Evolutionary conservation across 2,888 invertebrate genomes (phyloP), one percentile per base, ranked within the genome.

Genomic region (Idaea straminata): DNA sequence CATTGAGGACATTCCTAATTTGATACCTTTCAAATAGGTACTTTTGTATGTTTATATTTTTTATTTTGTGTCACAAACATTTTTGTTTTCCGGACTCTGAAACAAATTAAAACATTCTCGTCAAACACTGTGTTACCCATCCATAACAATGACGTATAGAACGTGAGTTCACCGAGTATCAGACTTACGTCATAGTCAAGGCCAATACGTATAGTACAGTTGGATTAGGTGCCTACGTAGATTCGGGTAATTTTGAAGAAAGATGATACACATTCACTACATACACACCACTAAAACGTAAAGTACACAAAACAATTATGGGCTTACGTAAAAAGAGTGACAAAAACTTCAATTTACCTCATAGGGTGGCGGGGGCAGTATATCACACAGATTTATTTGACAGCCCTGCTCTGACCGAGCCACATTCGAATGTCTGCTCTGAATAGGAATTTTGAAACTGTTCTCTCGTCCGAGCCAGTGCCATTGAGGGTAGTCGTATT

Each of bases 381-480:
- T 94, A 87, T 95, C 95, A 87, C 94, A 94, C 89, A 95, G 94
- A 88, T 95, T 95, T 81, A 93, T 91, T 88, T 93, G 93, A 88
- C 92, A 92, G 83, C 92, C 89, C 81, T 91, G 92, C 77, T 92
- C 92, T 79, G 91, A 90, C 83, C 89, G 87, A 79, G 88, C 86
- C 77, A 88, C 87, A 77, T 88, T 91, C 81, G 91, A 90, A 83
- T 91, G 88, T 84, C 91, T 86, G 77, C 89, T 81, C 82, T 87
- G 92, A 81, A 92, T 88, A 77, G 92, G 92, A 83, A 92, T 92
- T 89, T 92, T 92, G 88, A 92, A 92, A 85, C 92, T 92, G 83
- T 92, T 92, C 85, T 92, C 92, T 71, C 92, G 85, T 64, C 92
- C 92, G 66, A 92, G 79, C 92, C 92, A 92, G 73, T 92, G 92